These are phyloP conservation scores for Etia nguti DNA, from an alignment of 2,113 vertebrate species.

Conservation along the genomic window DNA sequence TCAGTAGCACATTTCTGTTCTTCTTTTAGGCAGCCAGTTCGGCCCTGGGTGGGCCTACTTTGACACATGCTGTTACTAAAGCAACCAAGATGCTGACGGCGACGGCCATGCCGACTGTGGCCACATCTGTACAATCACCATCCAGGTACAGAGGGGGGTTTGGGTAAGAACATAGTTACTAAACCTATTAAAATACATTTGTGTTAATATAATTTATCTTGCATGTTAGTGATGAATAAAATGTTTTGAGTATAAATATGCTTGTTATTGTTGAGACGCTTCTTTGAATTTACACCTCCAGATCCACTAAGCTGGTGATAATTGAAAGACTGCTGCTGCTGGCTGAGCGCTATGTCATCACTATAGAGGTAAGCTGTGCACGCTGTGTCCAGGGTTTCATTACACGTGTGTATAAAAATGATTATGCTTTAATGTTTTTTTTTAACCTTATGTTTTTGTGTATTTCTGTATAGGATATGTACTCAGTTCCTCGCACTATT, in stretches of 20 bases:
- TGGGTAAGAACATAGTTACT: conserved; percentile 52
- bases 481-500: conserved; percentile 97
- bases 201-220: neutral
- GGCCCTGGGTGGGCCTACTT: conserved; percentile 90
- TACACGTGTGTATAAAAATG: neutral
- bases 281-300: conserved; percentile 39
- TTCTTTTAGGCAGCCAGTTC: conserved; percentile 88
- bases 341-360: conserved; percentile 97
- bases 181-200: neutral
- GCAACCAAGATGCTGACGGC: conserved; percentile 99
- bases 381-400: neutral
- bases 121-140: conserved; percentile 97
- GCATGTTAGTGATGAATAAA: neutral
- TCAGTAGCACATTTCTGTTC: neutral
- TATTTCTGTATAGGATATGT: conserved; percentile 81
- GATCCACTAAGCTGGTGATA: conserved; percentile 97
- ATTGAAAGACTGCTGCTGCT: conserved; percentile 93
- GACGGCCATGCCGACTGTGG: conserved; percentile 96
- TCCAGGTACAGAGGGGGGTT: conserved; percentile 83
- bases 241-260: neutral
- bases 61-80: conserved; percentile 96
- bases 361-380: conserved; percentile 84
- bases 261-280: neutral
- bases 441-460: neutral
- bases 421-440: neutral